These are phyloP conservation scores for Acanthisitta chloris DNA, from an alignment of 2,113 vertebrate species.

Conservation along the genomic window DNA sequence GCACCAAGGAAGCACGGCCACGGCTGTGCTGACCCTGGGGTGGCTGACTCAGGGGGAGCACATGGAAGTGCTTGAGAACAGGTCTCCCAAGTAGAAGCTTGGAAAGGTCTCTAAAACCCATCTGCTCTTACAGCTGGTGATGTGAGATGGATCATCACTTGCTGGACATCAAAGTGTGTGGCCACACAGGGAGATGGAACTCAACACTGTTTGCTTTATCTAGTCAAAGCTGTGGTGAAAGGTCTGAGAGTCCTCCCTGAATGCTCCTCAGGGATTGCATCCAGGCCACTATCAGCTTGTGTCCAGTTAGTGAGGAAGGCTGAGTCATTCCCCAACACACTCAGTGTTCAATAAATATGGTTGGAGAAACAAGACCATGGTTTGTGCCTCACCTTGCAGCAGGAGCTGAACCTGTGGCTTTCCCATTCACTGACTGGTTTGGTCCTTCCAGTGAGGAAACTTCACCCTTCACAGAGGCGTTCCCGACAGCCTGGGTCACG, in stretches of 20 bases:
- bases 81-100: neutral
- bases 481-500: rapidly evolving
- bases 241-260: neutral
- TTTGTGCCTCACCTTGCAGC: neutral
- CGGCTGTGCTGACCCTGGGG: neutral
- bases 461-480: neutral
- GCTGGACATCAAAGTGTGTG: neutral
- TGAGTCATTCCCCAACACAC: neutral
- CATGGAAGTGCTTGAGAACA: neutral
- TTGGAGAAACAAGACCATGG: neutral
- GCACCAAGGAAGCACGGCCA: neutral
- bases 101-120: neutral
- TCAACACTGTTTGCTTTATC: neutral
- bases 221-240: neutral
- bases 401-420: neutral
- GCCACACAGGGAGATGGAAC: neutral
- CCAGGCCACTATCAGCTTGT: neutral
- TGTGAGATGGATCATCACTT: neutral
- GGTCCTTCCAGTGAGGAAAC: neutral
- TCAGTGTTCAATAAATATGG: neutral
- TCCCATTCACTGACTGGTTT: neutral
- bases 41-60: neutral
- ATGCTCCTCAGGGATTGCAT: neutral
- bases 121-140: neutral
- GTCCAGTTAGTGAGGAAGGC: neutral